A percentile compares a stretch with the other conserved stretches of the same genome.
Evolutionary conservation across 2,113 vertebrate species (phyloP).

Genomic region (Machaerirhynchus nigripectus): DNA sequence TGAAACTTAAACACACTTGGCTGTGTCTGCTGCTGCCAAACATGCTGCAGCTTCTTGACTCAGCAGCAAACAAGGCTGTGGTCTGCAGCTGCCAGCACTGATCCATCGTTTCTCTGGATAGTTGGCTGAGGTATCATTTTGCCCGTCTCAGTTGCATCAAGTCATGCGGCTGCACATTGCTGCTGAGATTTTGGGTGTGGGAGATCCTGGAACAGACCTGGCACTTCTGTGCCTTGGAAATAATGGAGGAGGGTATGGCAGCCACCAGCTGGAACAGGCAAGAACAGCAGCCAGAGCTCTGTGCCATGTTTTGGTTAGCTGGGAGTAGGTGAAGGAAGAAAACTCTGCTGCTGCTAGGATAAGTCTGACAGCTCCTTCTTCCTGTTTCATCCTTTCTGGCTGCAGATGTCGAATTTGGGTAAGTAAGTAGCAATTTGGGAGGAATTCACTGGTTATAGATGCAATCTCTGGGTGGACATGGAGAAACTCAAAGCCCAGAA

Average conservation of each 20-base stretch:
- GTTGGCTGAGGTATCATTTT: neutral
- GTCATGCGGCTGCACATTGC: neutral
- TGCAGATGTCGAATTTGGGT: neutral
- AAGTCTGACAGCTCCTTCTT: conserved; percentile 3
- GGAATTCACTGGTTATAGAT: neutral
- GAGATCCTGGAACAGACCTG: neutral
- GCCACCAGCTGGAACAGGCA: neutral
- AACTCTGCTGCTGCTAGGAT: neutral
- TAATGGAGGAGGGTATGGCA: neutral
- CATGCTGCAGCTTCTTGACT: neutral
- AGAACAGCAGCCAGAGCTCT: conserved; percentile 38
- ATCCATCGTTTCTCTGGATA: neutral
- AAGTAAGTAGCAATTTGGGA: neutral
- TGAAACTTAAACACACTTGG: neutral
- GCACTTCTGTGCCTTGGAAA: neutral
- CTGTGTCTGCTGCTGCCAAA: neutral
- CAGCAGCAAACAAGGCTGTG: neutral
- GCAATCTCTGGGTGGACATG: neutral
- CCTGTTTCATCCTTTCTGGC: neutral
- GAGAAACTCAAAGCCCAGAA: neutral
- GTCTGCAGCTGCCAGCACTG: neutral
- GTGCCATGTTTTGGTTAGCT: conserved; percentile 28
- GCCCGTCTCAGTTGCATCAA: neutral
- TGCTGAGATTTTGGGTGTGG: neutral
- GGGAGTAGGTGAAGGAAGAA: conserved; percentile 20